Percentiles rank a stretch among this genome's conserved stretches.
Conservation (phyloP, 2,888 invertebrate genomes). For the Polymixis flavicincta region DNA sequence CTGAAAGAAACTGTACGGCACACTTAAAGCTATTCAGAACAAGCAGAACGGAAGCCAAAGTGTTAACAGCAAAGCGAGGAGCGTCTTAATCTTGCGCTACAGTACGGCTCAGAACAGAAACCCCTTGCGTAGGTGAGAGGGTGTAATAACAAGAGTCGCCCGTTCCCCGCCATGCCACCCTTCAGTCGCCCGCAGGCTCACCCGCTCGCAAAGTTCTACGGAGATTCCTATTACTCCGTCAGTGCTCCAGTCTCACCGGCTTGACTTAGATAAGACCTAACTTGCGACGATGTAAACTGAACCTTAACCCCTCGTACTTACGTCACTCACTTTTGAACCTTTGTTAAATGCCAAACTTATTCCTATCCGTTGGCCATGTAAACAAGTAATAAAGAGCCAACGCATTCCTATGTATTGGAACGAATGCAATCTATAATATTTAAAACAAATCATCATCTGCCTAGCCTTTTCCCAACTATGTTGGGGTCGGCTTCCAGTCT, state of each 20-base stretch:
- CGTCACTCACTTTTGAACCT: constrained; percentile 70
- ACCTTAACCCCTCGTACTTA: constrained; percentile 76
- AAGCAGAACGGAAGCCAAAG: constrained; percentile 81
- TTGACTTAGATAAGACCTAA: constrained; percentile 84
- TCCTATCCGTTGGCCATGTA: constrained; percentile 69
- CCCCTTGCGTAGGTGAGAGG: constrained; percentile 89
- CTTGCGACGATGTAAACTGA: constrained; percentile 79
- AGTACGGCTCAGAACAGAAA: constrained; percentile 83
- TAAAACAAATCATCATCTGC: too few species aligned
- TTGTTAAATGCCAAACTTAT: constrained; percentile 71
- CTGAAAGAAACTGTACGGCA: constrained; percentile 73
- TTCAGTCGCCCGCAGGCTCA: constrained; percentile 80
- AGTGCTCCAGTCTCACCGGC: constrained; percentile 83
- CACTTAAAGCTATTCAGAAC: constrained; percentile 79
- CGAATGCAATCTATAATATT: neutral
- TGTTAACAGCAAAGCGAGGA: constrained; percentile 85
- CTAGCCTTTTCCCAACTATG: too few species aligned
- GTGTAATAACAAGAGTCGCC: constrained; percentile 88
- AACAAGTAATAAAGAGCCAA: constrained; percentile 54
- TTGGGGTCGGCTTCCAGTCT: too few species aligned
- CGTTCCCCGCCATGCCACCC: constrained; percentile 77
- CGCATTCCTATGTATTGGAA: constrained; percentile 13
- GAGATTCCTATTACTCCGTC: constrained; percentile 86
- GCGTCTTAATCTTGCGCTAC: constrained; percentile 88
- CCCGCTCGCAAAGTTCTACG: constrained; percentile 85